Base-by-base conservation (phyloP, 2,113 vertebrate species). In the Triplophysa dalaica region DNA sequence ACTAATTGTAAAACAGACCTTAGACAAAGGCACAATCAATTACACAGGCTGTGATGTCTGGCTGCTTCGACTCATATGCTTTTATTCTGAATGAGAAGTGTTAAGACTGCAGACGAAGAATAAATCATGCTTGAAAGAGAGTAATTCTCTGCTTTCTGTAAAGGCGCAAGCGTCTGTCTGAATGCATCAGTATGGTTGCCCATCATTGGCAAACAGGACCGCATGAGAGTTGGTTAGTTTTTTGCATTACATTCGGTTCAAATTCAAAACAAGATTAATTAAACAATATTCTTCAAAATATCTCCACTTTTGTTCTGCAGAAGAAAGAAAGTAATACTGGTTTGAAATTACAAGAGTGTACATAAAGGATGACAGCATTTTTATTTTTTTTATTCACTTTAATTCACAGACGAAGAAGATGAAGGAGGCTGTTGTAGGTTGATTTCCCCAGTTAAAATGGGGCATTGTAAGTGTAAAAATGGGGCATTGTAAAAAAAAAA, bases 11-110 rank as follows among this genome's bases (percentile, higher is more conserved):
- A 74, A 81, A 62, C 62, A 81, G 54, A 77, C 38, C 79, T 48
- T 73, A 66, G 61, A 83, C 56, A 43, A 61, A 72, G 63, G 73
- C 70, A 68, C 70, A 68, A 77, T 73, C 79, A 80, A 80, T 80
- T 48, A 65, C 33, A 62, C 58, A 50, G 67, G 41, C 79, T 80
- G 63, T 64, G 69, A 74, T 24, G 38, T 66, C 64, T 80, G 43
- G 61, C 80, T 45, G 41, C 62, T 8, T 29, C 5, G 33, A 52
- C 54, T 75, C 64, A 33, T 75, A 69, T 21, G 66, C 9, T 38
- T 29, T 72, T 19, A 62, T 48, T 61, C 22, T 70, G 61, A 48
- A 83, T 76, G 22, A 80, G 43, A 80, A 62, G 69, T 60, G 29
- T 38, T 14, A 76, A 65, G 54, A 10, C 54, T 43, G 52, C 2